A percentile compares a stretch with the other conserved stretches of the same genome.
Conservation (phyloP, 1,140 invertebrate genomes). For the Papilio dardanus region DNA sequence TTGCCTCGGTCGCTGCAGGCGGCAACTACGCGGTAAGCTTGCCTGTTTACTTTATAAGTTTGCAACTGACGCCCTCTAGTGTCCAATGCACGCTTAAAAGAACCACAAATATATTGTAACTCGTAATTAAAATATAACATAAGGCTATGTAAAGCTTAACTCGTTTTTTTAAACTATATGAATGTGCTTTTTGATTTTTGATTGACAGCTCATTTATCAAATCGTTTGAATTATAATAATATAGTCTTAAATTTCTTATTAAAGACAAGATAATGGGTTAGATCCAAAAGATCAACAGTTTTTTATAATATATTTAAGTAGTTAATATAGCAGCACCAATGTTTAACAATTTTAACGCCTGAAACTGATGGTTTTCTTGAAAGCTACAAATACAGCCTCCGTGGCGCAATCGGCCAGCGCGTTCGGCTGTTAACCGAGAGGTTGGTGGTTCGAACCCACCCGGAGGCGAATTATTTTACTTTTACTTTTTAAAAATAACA, state of each 20-base stretch:
- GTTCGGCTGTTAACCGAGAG: slow-evolving; percentile 8
- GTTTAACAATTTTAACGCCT: not conserved
- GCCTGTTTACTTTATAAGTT: not conserved
- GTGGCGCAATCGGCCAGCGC: slow-evolving; percentile 8
- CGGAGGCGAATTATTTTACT: not conserved
- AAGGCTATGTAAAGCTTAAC: no score
- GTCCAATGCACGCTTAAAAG: not conserved
- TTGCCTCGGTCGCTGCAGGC: not conserved
- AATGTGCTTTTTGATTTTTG: no score
- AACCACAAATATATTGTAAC: not conserved
- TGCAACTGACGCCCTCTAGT: not conserved
- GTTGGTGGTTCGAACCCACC: slow-evolving; percentile 14
- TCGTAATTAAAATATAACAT: not conserved
- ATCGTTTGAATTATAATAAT: no score
- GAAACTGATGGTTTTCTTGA: not conserved
- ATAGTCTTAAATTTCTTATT: no score
- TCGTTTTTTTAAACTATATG: no score
- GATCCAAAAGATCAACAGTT: no score
- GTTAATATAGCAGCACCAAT: not conserved
- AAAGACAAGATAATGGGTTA: no score
- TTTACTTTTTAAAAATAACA: not conserved
- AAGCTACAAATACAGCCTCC: not conserved
- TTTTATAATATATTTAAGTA: no score
- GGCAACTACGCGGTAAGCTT: not conserved
- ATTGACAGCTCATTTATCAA: no score